Percentiles rank a stretch among this genome's conserved stretches.
Evolutionary conservation across 1,140 invertebrate species (phyloP).

Genomic region (Temnothorax longispinosus): DNA sequence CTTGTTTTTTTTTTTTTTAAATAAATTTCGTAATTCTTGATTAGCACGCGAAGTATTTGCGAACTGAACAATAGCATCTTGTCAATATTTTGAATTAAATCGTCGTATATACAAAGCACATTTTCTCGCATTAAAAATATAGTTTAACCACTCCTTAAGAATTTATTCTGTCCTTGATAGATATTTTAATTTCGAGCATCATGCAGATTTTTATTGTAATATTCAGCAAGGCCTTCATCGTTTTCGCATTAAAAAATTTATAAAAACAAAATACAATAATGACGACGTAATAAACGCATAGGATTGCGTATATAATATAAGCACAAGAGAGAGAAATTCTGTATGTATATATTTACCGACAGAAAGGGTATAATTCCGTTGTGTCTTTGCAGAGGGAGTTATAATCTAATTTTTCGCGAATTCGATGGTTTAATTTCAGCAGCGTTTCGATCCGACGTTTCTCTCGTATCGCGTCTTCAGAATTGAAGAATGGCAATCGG

Average conservation of each 20-base stretch:
- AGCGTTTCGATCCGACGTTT: not conserved
- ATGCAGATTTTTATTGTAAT: not conserved
- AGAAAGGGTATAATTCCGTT: constrained; percentile 14
- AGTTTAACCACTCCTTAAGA: not conserved
- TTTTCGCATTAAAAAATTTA: not conserved
- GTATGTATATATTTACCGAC: constrained; percentile 38
- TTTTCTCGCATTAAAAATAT: not conserved
- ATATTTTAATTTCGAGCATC: not conserved
- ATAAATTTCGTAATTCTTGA: not conserved
- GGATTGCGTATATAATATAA: not conserved
- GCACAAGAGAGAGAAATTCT: not conserved
- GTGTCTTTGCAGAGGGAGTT: constrained; percentile 32
- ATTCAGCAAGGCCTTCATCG: not conserved
- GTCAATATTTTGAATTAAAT: not conserved
- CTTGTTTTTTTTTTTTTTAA: not conserved
- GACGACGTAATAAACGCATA: not conserved
- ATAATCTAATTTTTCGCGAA: constrained; percentile 25
- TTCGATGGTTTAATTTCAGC: not conserved
- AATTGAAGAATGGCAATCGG: not conserved
- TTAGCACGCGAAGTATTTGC: not conserved
- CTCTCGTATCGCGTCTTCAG: not conserved
- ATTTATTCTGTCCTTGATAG: not conserved
- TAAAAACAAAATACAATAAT: not conserved
- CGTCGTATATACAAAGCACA: not conserved
- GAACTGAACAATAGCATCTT: not conserved